Conservation (phyloP, 2,113 vertebrate species). For the Lepisosteus osseus region DNA sequence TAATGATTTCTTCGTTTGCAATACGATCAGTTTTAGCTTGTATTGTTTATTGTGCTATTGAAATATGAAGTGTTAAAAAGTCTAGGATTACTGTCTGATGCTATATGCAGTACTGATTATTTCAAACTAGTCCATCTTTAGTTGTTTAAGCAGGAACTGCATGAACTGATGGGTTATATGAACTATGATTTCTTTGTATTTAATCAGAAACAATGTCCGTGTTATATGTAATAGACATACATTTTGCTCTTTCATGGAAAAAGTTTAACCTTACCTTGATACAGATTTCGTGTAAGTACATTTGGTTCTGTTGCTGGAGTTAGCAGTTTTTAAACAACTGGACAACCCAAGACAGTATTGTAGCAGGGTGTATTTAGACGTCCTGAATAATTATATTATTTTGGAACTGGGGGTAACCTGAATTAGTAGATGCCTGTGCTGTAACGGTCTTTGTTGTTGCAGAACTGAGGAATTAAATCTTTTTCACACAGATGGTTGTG, state of each 20-base stretch:
- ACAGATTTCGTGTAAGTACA: not conserved
- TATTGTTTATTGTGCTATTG: not conserved
- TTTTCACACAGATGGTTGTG: constrained; percentile 44
- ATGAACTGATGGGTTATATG: not conserved
- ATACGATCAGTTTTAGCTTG: not conserved
- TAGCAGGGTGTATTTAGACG: not conserved
- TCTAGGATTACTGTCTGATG: not conserved
- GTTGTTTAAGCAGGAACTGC: not conserved
- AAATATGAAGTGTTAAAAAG: not conserved
- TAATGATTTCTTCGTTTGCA: constrained; percentile 18
- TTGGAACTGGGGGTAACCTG: not conserved
- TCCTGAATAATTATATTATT: too few relatives aligned
- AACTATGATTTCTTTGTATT: constrained; percentile 4
- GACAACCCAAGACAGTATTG: not conserved
- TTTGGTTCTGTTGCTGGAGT: not conserved
- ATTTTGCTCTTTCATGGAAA: too few relatives aligned
- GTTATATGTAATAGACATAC: too few relatives aligned
- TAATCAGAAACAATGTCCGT: too few relatives aligned
- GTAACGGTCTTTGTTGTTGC: not conserved
- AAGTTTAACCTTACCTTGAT: too few relatives aligned
- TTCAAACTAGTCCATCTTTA: not conserved
- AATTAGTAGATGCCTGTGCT: not conserved
- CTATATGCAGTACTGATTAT: too few relatives aligned
- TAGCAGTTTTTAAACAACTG: not conserved
- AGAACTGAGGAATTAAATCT: not conserved